A percentile compares a stretch with the other conserved stretches of the same genome.
phyloP scores from a whole-genome alignment of 30 jellyfish, hydroid and myxozoan species.

The Turritopsis dohrnii region DNA sequence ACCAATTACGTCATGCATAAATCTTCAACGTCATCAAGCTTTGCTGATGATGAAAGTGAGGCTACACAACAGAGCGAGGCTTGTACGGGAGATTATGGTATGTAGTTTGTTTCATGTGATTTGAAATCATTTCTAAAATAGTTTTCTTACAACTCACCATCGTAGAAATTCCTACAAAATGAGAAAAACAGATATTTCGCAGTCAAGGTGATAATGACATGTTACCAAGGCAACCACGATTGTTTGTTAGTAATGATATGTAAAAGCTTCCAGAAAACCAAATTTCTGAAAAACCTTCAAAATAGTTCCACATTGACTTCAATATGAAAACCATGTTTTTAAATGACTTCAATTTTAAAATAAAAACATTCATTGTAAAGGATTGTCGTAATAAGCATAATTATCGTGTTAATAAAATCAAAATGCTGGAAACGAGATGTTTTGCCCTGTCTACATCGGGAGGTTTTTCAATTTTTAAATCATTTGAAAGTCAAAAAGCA shows the following conservation, averaged over 20 bases:
- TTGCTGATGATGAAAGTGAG: slow-evolving; percentile 12
- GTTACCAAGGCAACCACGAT: no score
- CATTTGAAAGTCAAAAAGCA: not conserved
- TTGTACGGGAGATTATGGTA: not conserved
- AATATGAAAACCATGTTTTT: not conserved
- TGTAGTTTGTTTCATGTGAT: not conserved
- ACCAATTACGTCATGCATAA: not conserved
- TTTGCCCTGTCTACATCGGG: not conserved
- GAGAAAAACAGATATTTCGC: not conserved
- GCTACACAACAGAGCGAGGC: not conserved
- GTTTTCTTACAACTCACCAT: no score
- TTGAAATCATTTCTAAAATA: no score
- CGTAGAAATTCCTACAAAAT: no score
- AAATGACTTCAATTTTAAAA: not conserved
- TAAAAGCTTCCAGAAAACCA: no score
- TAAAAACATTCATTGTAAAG: not conserved
- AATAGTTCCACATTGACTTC: no score
- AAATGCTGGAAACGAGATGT: not conserved
- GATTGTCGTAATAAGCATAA: not conserved
- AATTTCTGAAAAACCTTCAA: no score
- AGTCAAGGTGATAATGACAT: not conserved
- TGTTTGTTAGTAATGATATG: no score
- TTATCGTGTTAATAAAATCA: not conserved
- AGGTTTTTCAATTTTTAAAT: not conserved
- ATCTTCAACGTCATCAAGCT: slow-evolving; percentile 6